Base-by-base conservation (phyloP, 2,113 vertebrate species). In the Tympanuchus pallidicinctus region DNA sequence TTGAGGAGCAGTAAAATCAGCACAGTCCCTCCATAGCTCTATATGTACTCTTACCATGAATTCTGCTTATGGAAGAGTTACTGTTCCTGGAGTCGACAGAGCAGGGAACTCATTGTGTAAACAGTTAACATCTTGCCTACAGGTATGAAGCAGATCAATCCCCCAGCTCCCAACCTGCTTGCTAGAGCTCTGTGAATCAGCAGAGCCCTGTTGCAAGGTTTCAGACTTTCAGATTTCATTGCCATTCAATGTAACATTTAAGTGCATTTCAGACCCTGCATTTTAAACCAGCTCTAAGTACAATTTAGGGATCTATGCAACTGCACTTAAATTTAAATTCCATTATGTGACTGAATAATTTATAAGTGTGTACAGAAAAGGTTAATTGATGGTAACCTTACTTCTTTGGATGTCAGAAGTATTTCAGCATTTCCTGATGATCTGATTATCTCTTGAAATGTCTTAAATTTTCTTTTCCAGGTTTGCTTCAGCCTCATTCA, bases 301-400 rank as follows among this genome's bases (percentile, higher is more conserved):
- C 40, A 90, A 45, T 50, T 81, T 67, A 36, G 75, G 70, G 76
- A 50, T 32, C 70, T 77, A 38, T 71, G 74, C 47, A 59, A 86
- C n/a, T 81, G 65, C 73, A 84, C 69, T 94, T 80, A 72, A 80
- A 93, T 80, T 86, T 82, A 81, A 76, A 85, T 89, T 34, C 61
- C 74, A 75, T 71, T 91, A 78, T 54, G 42, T 43, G 56, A 87
- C 61, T 82, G 84, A 94, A 94, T 91, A 92, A 89, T 91, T 94
- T 86, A 91, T 87, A 47, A 56, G 20, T 28, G 14, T 60, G 43
- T 87, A 66, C 27, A 84, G 50, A 27, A 75, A 43, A 75, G 52
- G 32, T 87, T 94, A 92, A 82, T 48, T 89, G 57, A 91, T 78
- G 27, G n/a, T 21, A 81, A 45, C 13, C 32, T 63, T 59, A 54